Evolutionary conservation across 2,888 invertebrate species (phyloP).

Genomic region (Bombyx huttoni): DNA sequence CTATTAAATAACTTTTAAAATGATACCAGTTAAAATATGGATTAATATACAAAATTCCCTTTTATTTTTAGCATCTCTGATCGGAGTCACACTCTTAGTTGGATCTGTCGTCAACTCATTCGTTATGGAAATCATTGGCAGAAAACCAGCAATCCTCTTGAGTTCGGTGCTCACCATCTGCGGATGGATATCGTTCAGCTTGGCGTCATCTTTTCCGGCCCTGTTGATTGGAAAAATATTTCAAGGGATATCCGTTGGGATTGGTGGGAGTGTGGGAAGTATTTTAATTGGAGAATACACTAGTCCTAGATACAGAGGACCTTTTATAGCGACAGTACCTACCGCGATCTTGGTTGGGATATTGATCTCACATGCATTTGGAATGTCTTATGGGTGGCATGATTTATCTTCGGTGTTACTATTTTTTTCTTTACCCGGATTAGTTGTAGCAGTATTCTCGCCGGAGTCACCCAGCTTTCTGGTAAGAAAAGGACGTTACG

Average conservation of each 20-base stretch:
- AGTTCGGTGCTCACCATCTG: conserved; percentile 48
- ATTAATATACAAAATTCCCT: no score
- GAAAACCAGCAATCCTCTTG: conserved; percentile 55
- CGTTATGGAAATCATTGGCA: conserved; percentile 64
- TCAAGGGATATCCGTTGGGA: conserved; percentile 56
- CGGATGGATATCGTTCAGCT: conserved; percentile 61
- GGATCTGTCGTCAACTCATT: conserved; percentile 31
- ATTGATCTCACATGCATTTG: background rate
- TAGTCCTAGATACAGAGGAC: conserved; percentile 25
- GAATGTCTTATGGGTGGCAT: background rate
- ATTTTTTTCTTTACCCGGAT: background rate
- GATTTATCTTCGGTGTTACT: background rate
- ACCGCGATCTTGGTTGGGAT: background rate
- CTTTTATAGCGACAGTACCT: background rate
- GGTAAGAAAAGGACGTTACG: background rate
- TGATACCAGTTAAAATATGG: no score
- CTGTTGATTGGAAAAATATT: conserved; percentile 30
- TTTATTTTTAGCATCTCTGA: conserved; percentile 31
- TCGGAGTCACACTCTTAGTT: conserved; percentile 27
- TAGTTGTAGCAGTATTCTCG: background rate
- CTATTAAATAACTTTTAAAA: no score
- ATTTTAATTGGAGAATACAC: conserved; percentile 67
- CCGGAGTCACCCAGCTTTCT: conserved; percentile 1
- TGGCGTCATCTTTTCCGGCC: conserved; percentile 31
- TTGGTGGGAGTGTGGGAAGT: conserved; percentile 43